Conservation (phyloP, 2,888 invertebrate species). For the Serripes groenlandicus region DNA sequence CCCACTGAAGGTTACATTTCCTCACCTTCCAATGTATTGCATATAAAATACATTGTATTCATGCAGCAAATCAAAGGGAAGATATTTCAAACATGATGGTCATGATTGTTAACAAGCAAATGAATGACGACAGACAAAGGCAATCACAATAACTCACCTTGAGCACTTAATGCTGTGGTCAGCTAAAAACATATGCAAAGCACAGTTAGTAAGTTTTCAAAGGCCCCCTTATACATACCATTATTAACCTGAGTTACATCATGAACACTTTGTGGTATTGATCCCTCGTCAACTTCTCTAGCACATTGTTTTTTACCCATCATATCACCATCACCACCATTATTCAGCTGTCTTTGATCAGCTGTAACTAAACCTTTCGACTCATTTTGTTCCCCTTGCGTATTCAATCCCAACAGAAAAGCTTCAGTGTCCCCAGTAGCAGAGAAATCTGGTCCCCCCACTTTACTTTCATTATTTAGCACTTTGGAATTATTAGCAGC, state of each 20-base stretch:
- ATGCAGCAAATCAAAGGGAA: no score
- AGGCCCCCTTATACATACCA: no score
- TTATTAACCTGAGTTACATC: background rate
- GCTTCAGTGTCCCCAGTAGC: slow-evolving; percentile 60
- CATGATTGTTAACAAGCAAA: no score
- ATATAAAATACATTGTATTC: no score
- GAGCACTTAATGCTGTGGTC: no score
- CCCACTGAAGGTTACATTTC: no score
- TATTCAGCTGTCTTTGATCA: slow-evolving; percentile 16
- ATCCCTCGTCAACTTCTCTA: background rate
- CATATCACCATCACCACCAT: background rate
- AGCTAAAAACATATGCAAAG: no score
- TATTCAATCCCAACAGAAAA: slow-evolving; percentile 42
- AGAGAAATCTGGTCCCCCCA: slow-evolving; percentile 45
- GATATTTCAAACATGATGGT: no score
- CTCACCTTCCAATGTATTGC: no score
- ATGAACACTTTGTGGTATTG: slow-evolving; percentile 14
- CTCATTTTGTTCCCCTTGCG: slow-evolving; percentile 28
- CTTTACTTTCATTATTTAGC: background rate
- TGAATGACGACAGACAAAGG: no score
- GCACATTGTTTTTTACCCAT: background rate
- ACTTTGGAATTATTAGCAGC: background rate
- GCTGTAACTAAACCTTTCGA: slow-evolving; percentile 1
- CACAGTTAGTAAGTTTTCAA: no score
- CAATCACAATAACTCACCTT: no score